phyloP scores from a whole-genome alignment of 2,113 vertebrate genomes.

The Piprites chloris region DNA sequence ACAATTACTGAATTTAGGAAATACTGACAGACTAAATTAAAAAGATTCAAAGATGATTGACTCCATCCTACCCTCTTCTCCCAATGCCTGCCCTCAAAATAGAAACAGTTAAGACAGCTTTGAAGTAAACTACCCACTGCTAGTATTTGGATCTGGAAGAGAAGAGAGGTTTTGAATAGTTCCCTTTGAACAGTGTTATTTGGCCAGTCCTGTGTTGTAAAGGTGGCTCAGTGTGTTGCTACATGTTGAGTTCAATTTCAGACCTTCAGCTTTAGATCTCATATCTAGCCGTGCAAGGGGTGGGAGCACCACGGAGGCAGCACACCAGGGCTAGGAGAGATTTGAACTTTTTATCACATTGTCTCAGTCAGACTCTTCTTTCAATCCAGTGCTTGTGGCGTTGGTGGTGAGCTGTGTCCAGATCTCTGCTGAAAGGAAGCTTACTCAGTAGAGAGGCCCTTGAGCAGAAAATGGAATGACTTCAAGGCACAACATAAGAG shows the following conservation, averaged over 20 bases:
- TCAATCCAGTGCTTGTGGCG: background rate
- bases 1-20: slow-evolving; percentile 11
- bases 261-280: slow-evolving; percentile 23
- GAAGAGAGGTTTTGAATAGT: background rate
- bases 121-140: slow-evolving; percentile 18
- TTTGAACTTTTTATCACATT: background rate
- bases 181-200: slow-evolving; percentile 4
- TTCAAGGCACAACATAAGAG: background rate
- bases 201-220: background rate
- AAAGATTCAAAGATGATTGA: background rate
- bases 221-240: slow-evolving; percentile 19
- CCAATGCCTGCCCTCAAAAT: background rate
- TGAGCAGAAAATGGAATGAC: background rate
- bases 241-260: background rate
- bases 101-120: slow-evolving; percentile 17
- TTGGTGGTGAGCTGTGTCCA: background rate
- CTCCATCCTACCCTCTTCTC: background rate
- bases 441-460: background rate
- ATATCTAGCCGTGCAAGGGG: background rate
- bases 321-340: background rate
- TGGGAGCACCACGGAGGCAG: background rate
- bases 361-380: slow-evolving; percentile 2
- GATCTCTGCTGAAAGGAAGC: background rate
- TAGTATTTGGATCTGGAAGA: background rate
- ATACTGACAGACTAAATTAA: background rate